Conservation (phyloP, 2,888 invertebrate species). For the Sinohyriopsis cumingii region DNA sequence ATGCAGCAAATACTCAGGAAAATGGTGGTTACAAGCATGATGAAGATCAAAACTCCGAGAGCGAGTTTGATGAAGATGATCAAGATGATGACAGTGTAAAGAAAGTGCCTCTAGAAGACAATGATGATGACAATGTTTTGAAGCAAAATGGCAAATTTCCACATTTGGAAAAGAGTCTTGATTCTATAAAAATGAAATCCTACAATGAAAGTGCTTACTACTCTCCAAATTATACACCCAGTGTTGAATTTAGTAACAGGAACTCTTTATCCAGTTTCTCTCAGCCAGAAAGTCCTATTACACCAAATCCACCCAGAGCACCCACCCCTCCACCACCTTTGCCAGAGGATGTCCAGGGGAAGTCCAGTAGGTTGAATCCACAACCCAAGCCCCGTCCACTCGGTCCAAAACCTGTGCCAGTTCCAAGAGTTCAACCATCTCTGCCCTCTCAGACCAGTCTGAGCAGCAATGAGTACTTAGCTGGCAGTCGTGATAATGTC, state of each 20-base stretch:
- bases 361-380: conserved; percentile 18
- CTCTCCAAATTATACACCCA: conserved; percentile 30
- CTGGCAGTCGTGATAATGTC: conserved; percentile 13
- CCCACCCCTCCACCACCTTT: conserved; percentile 43
- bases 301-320: conserved; percentile 9
- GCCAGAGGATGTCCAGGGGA: conserved; percentile 37
- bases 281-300: conserved; percentile 30
- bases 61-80: conserved; percentile 46
- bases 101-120: conserved; percentile 8
- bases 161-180: conserved; percentile 21
- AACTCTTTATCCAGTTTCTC: conserved; percentile 53
- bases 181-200: conserved; percentile 24
- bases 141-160: conserved; percentile 7
- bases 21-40: conserved; percentile 34
- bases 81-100: conserved; percentile 35
- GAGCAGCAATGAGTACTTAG: conserved; percentile 30
- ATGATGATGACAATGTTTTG: conserved; percentile 8
- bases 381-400: conserved; percentile 12
- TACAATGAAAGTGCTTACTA: conserved; percentile 26
- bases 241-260: conserved; percentile 34
- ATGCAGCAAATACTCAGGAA: conserved; percentile 16
- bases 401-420: conserved; percentile 33
- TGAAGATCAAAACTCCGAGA: conserved; percentile 28
- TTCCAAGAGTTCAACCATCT: conserved; percentile 41
- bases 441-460: conserved; percentile 22